Percentiles rank a stretch among this genome's conserved stretches.
Evolutionary conservation across 92 coral and sea anemone species (phyloP).

Genomic region (Hydrozoanthus gracilis): DNA sequence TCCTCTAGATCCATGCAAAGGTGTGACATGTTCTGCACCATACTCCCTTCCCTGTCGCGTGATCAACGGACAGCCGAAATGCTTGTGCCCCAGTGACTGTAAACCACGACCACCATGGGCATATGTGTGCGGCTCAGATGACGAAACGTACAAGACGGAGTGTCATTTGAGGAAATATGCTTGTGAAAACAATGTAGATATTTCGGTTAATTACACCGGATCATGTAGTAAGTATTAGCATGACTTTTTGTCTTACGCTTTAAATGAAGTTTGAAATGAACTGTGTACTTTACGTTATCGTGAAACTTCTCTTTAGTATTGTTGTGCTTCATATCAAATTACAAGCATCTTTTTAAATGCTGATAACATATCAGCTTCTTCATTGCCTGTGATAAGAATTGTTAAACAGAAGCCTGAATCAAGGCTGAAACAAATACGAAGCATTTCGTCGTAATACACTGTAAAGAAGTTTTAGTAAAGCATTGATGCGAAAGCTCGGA

Average conservation of each 20-base stretch:
- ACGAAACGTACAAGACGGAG: constrained; percentile 44
- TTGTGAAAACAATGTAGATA: constrained; percentile 24
- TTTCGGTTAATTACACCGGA: constrained; percentile 38
- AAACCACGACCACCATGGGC: constrained; percentile 14
- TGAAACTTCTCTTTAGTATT: too few relatives aligned
- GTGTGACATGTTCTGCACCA: constrained; percentile 31
- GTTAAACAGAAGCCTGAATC: too few relatives aligned
- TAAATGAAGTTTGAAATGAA: not conserved
- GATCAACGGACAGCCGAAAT: constrained; percentile 9
- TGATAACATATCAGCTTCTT: too few relatives aligned
- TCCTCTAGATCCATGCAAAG: constrained; percentile 24
- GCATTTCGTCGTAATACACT: too few relatives aligned
- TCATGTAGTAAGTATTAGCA: constrained; percentile 27
- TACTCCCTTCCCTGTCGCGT: constrained; percentile 21
- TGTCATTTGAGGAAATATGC: constrained; percentile 34
- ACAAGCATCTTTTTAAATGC: too few relatives aligned
- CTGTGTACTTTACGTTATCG: too few relatives aligned
- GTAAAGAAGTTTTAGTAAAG: too few relatives aligned
- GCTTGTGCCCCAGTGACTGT: constrained; percentile 17
- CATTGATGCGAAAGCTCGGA: too few relatives aligned
- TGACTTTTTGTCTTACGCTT: not conserved
- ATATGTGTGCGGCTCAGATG: constrained; percentile 32
- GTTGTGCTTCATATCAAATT: too few relatives aligned
- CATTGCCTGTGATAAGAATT: too few relatives aligned
- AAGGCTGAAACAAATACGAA: too few relatives aligned